These are phyloP conservation scores for Vespertilio murinus DNA, from an alignment of 2,797 vertebrate species.

Conservation along the genomic window DNA sequence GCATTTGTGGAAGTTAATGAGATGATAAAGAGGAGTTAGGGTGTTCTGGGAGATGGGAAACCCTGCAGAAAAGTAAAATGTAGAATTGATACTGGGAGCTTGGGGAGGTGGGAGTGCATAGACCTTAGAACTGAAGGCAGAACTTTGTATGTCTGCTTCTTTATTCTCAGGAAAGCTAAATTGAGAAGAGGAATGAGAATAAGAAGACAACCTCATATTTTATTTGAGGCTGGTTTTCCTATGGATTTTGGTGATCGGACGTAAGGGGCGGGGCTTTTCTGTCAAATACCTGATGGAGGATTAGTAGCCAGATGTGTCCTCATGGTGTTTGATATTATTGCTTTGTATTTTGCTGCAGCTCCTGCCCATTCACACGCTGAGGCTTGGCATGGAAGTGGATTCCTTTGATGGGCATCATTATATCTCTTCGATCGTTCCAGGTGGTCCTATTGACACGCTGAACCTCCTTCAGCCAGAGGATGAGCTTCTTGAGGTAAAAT, in stretches of 20 bases:
- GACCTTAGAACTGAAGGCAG: background rate
- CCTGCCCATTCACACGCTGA: constrained; percentile 93
- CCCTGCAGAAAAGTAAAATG: background rate
- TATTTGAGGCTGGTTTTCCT: background rate
- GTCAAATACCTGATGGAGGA: background rate
- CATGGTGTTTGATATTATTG: background rate
- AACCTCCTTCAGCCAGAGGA: constrained; percentile 92
- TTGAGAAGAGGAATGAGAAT: background rate
- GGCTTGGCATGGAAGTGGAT: constrained; percentile 95
- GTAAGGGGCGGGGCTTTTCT: background rate
- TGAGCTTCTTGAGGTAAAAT: constrained; percentile 94
- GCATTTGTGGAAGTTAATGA: background rate
- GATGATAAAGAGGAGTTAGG: background rate
- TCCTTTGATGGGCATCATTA: constrained; percentile 97
- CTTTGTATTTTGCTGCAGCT: constrained; percentile 84
- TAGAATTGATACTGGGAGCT: background rate
- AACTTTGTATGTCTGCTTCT: background rate
- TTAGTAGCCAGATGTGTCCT: background rate
- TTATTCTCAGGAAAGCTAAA: background rate
- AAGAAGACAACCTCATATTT: background rate
- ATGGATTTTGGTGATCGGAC: background rate
- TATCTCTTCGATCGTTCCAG: constrained; percentile 93
- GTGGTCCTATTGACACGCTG: constrained; percentile 90
- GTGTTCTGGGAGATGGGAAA: background rate
- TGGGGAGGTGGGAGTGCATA: background rate